Evolutionary conservation across 1,140 invertebrate genomes (phyloP).

Genomic region (Pseudomyrmex cubaensis): DNA sequence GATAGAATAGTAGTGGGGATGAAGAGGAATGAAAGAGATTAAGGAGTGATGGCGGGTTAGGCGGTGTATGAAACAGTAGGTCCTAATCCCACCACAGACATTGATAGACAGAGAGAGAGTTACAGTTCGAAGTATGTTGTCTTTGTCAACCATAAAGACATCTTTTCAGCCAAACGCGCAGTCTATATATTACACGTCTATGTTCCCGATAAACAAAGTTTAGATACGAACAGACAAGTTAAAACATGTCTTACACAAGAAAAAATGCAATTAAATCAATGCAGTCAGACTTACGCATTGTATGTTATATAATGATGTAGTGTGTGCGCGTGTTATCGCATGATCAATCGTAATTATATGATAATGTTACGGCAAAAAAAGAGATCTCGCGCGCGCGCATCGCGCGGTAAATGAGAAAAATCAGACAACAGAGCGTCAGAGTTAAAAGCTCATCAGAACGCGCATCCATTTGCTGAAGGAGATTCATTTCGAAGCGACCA

Average conservation of each 20-base stretch:
- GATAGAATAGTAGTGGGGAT: no score
- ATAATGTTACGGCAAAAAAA: not conserved
- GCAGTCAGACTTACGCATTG: not conserved
- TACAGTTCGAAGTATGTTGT: no score
- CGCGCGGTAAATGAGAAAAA: not conserved
- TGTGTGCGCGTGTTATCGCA: not conserved
- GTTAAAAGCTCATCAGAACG: conserved; percentile 18
- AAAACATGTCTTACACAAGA: not conserved
- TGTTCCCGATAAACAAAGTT: not conserved
- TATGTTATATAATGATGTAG: conserved; percentile 14
- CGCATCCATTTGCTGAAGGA: conserved; percentile 20
- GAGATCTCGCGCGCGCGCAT: not conserved
- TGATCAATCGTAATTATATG: not conserved
- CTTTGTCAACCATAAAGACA: no score
- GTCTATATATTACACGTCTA: no score
- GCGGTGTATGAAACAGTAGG: no score
- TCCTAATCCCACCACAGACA: no score
- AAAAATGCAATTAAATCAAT: not conserved
- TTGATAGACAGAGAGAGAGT: no score
- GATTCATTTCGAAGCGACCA: conserved; percentile 46
- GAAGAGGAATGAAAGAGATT: no score
- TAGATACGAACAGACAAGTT: not conserved
- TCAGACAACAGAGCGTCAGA: not conserved
- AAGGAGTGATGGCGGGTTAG: no score
- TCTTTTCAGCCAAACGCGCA: no score